Percentiles rank a stretch among this genome's conserved stretches.
phyloP scores from a whole-genome alignment of 1,140 invertebrate species.

The Aphelinus atriplicis region DNA sequence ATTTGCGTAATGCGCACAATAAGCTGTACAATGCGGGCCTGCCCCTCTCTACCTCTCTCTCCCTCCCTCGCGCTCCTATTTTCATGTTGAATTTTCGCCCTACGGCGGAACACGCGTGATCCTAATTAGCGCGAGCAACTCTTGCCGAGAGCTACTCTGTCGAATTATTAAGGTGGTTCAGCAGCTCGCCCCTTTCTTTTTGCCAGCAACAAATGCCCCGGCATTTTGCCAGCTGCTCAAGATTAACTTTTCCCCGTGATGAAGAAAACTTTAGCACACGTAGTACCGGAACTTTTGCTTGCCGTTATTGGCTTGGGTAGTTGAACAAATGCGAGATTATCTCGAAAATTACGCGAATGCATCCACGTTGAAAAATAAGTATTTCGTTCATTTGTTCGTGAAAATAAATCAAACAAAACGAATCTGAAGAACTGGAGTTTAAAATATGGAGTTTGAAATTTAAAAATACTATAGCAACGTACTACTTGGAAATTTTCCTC shows the following conservation, averaged over 20 bases:
- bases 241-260: slow-evolving; percentile 28
- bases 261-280: neutral
- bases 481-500: too few species aligned
- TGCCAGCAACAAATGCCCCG: slow-evolving; percentile 49
- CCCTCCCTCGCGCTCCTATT: slow-evolving; percentile 34
- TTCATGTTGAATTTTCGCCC: slow-evolving; percentile 36
- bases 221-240: slow-evolving; percentile 15
- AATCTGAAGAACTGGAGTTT: too few species aligned
- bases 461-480: too few species aligned
- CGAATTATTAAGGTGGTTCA: slow-evolving; percentile 37
- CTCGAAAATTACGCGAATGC: too few species aligned
- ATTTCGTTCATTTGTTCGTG: neutral
- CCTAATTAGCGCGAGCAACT: slow-evolving; percentile 64
- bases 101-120: slow-evolving; percentile 61
- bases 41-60: slow-evolving; percentile 7
- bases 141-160: slow-evolving; percentile 20
- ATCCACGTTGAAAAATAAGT: neutral
- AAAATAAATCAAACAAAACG: too few species aligned
- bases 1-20: slow-evolving; percentile 5
- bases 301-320: neutral
- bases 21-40: neutral
- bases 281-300: neutral
- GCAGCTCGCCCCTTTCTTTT: slow-evolving; percentile 50
- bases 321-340: too few species aligned
- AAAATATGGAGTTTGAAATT: too few species aligned